phyloP scores from a whole-genome alignment of 1,140 invertebrate species.

The Ceratina japonica region DNA sequence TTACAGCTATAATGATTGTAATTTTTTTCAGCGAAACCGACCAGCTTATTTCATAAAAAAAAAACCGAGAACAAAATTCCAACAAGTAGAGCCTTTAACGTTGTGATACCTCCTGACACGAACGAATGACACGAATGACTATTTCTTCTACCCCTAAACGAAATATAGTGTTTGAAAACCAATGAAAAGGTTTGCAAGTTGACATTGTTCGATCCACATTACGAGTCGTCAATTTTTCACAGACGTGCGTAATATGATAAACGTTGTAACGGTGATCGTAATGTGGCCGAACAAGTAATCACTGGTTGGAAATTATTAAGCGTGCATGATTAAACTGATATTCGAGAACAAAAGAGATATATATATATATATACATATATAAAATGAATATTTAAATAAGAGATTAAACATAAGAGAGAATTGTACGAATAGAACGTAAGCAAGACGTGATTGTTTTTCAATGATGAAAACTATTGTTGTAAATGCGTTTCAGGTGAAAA shows the following conservation, averaged over 20 bases:
- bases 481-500: conserved; percentile 89
- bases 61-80: conserved; percentile 41
- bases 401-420: conserved; percentile 56
- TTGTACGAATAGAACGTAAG: conserved; percentile 63
- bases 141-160: conserved; percentile 66
- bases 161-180: conserved; percentile 66
- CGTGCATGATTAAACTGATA: conserved; percentile 62
- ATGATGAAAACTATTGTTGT: conserved; percentile 62
- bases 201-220: conserved; percentile 67
- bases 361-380: conserved; percentile 8
- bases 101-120: conserved; percentile 63
- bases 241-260: conserved; percentile 27
- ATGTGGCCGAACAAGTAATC: conserved; percentile 62
- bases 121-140: conserved; percentile 64
- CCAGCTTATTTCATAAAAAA: conserved; percentile 64
- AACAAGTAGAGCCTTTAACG: conserved; percentile 66
- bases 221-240: conserved; percentile 55
- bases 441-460: conserved; percentile 53
- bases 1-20: conserved; percentile 73
- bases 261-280: conserved; percentile 61
- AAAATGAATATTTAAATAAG: conserved; percentile 34
- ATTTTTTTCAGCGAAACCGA: conserved; percentile 70
- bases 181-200: conserved; percentile 67
- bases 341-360: conserved; percentile 28
- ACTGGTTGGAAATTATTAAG: conserved; percentile 61